phyloP scores from a whole-genome alignment of 2,797 vertebrate species.

The Coracias cyanogaster region DNA sequence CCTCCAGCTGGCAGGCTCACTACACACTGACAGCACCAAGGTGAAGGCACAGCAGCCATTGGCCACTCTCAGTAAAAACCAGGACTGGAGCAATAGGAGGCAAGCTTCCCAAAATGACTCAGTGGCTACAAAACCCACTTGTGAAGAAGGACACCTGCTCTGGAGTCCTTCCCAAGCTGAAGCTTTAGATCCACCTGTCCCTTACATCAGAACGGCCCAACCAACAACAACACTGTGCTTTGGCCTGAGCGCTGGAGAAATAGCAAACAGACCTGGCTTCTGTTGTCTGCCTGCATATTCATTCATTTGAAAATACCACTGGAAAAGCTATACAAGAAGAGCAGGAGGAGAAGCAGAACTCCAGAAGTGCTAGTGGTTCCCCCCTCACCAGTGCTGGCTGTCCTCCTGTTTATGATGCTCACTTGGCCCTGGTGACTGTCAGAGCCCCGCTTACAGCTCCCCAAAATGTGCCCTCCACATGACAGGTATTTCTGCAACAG shows the following conservation, averaged over 20 bases:
- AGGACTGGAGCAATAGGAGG: not conserved
- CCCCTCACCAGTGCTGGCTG: accelerated
- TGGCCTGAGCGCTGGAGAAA: not conserved
- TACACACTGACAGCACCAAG: not conserved
- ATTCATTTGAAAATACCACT: not conserved
- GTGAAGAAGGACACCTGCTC: not conserved
- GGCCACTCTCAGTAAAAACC: not conserved
- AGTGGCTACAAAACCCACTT: not conserved
- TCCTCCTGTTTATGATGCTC: not conserved
- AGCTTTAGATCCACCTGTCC: not conserved
- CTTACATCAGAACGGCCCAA: not conserved
- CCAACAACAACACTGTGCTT: accelerated
- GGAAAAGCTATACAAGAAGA: not conserved
- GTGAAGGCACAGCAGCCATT: not conserved
- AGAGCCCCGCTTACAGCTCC: not conserved
- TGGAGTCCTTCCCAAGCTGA: not conserved
- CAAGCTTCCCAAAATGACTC: not conserved
- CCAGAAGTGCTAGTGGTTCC: not conserved
- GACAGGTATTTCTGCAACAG: not conserved
- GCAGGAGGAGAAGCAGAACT: not conserved
- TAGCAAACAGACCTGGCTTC: not conserved
- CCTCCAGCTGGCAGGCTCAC: not conserved
- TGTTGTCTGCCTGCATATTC: not conserved
- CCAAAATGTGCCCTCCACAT: not conserved
- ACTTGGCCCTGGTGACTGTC: accelerated